Base-by-base conservation (phyloP, 2,113 vertebrate species). In the Potamarius usumacintae region DNA sequence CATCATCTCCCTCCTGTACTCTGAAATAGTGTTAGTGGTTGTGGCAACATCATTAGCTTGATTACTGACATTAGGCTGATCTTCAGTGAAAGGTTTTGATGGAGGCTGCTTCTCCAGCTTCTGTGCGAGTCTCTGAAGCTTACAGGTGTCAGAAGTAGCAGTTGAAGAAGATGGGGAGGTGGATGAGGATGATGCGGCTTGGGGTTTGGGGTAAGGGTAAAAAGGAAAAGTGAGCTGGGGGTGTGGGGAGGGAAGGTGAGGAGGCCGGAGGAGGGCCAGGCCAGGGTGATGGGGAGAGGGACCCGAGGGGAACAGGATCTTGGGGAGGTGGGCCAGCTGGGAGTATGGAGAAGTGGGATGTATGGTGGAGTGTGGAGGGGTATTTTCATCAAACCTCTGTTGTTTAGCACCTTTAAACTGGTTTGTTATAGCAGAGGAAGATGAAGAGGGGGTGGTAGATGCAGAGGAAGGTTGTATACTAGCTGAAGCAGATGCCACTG, bases 121-220 rank as follows among this genome's bases (percentile, higher is more conserved):
- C 89, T 97, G 97, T 2, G 97, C 97, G 72, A 98, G 91, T 25
- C 97, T 94, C 92, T 98, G 97, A 57, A 98, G 91, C 93, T 98
- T 98, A 25, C 97, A 97, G 1, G 97, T 98, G 92, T 98, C 97
- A 0, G 97, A 97, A 11, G 96, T 96, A n/a, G 95, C 93, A 11
- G 93, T 89, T 48, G 94, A 92, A 72, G 93, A 91, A 76, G 92
- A 87, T 25, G 89, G 89, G 76, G 94, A 86, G 58, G 97, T 96
- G 15, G 97, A 95, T 4, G 96, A 92, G 5, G 95, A 86, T 14
- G 95, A 94, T 34, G 94, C 93, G 15, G 92, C 93, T 77, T 95
- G 92, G 8, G 96, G 94, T 90, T 97, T 97, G 0, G 96, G 93
- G 89, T 97, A 96, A 12, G 96, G 95, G 5, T 96, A 96, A 79